Conservation (phyloP, 2,888 invertebrate species). For the Melinaea menophilus region DNA sequence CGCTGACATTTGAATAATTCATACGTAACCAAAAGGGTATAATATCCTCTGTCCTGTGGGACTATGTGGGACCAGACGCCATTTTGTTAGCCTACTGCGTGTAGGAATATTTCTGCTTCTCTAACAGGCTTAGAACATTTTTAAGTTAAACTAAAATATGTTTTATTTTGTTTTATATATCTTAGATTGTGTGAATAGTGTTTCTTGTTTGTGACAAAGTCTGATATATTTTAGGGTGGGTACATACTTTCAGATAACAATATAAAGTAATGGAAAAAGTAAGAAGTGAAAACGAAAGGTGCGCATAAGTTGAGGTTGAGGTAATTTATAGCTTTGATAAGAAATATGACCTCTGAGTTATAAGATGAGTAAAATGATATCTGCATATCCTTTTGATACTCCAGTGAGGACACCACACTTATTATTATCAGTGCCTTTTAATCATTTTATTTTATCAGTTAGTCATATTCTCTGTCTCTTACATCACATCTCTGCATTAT, state of each 20-base stretch:
- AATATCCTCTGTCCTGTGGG: neutral
- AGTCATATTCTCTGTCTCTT: neutral
- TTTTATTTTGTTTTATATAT: no score
- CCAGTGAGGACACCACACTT: neutral
- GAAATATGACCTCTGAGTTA: conserved; percentile 12
- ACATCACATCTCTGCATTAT: neutral
- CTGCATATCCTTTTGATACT: neutral
- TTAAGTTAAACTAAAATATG: neutral
- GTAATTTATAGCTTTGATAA: conserved; percentile 16
- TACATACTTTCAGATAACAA: neutral
- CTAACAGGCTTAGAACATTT: neutral
- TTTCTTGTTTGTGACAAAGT: no score
- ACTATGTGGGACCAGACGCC: no score
- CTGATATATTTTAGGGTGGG: no score
- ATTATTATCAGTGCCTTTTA: neutral
- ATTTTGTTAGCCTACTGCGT: no score
- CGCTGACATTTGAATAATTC: conserved; percentile 20
- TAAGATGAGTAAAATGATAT: neutral
- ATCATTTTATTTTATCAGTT: neutral
- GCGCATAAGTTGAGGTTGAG: conserved; percentile 9
- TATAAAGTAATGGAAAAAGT: neutral
- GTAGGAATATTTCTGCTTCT: no score
- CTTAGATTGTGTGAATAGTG: no score
- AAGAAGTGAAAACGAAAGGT: neutral
- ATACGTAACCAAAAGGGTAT: conserved; percentile 9